Percentiles rank a stretch among this genome's conserved stretches.
Conservation (phyloP, 2,888 invertebrate genomes). For the Gisinianus flammeolus region DNA sequence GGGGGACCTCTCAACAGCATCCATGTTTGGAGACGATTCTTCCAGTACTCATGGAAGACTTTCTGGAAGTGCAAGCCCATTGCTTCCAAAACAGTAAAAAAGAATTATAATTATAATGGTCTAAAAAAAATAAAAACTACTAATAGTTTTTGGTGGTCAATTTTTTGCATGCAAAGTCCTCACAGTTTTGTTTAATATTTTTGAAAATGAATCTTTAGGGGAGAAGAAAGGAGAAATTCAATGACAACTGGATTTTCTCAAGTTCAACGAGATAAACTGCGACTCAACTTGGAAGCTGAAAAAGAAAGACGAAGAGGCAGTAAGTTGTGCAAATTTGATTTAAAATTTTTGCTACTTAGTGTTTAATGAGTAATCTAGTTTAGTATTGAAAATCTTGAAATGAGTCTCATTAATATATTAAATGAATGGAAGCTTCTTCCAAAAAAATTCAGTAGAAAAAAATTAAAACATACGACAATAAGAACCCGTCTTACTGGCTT, state of each 20-base stretch:
- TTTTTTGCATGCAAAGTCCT: no score
- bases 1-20: constrained; percentile 76
- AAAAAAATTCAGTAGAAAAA: no score
- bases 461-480: no score
- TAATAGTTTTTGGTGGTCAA: not conserved
- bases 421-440: not conserved
- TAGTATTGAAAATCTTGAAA: not conserved
- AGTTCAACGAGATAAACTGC: constrained; percentile 44
- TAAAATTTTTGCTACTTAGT: not conserved
- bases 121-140: no score
- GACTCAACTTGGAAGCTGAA: constrained; percentile 48
- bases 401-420: not conserved
- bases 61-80: constrained; percentile 47
- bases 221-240: constrained; percentile 51
- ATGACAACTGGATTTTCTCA: constrained; percentile 42
- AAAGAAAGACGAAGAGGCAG: constrained; percentile 47
- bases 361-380: not conserved
- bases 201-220: no score
- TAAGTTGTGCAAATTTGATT: constrained; percentile 10
- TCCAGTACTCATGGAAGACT: constrained; percentile 35
- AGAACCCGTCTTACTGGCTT: no score
- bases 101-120: no score
- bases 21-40: constrained; percentile 63
- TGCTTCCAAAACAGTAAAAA: constrained; percentile 15
- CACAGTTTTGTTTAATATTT: no score